These are phyloP conservation scores for Saguinus midas DNA, from an alignment of 2,113 vertebrate genomes.

Conservation along the genomic window DNA sequence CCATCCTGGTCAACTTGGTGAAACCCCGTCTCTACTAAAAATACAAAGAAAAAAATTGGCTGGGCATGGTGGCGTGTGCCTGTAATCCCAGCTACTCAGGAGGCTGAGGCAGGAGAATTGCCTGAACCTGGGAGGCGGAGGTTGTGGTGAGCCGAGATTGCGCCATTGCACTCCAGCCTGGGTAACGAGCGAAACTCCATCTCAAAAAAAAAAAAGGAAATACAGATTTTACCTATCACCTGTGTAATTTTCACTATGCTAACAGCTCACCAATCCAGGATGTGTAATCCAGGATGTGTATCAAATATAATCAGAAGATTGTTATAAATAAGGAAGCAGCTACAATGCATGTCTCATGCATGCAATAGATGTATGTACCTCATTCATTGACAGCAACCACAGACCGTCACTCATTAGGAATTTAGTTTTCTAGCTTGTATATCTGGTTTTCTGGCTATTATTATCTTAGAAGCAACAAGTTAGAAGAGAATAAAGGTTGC, in stretches of 20 bases:
- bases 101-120: no score
- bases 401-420: neutral
- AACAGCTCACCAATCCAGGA: neutral
- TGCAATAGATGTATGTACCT: neutral
- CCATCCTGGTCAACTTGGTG: no score
- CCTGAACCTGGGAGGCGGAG: no score
- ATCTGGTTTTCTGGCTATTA: neutral
- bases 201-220: neutral
- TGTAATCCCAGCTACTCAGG: no score
- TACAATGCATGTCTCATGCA: neutral
- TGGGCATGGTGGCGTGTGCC: no score
- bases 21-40: no score
- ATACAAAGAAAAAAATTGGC: no score
- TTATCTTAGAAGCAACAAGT: neutral
- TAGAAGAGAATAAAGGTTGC: neutral
- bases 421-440: neutral
- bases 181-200: no score
- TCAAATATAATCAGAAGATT: slow-evolving; percentile 1
- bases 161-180: no score
- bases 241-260: neutral
- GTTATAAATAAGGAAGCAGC: neutral
- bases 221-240: neutral
- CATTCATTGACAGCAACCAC: neutral
- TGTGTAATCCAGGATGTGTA: neutral
- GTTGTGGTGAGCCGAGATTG: no score